These are phyloP conservation scores for Cataglyphis cursor DNA, from an alignment of 2,888 invertebrate species.

Conservation along the genomic window DNA sequence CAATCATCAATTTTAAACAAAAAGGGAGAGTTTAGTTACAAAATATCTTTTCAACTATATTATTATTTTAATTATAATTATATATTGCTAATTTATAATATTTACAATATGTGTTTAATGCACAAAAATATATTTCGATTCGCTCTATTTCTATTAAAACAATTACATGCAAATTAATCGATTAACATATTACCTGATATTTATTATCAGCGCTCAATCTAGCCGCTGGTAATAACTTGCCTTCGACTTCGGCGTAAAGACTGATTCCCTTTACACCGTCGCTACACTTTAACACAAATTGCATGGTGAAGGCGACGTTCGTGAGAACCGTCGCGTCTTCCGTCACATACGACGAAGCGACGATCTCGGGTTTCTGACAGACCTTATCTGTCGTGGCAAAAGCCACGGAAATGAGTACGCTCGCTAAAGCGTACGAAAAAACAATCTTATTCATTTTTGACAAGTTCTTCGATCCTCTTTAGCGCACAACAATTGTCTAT, in stretches of 20 bases:
- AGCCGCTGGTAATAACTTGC: slow-evolving; percentile 94
- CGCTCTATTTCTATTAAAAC: not conserved
- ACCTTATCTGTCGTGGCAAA: slow-evolving; percentile 78
- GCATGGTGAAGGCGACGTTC: slow-evolving; percentile 96
- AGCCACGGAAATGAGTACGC: slow-evolving; percentile 52
- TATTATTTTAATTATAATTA: not conserved
- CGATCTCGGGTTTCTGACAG: slow-evolving; percentile 90
- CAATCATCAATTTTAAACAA: not conserved
- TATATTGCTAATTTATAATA: no score
- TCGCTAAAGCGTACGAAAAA: slow-evolving; percentile 1
- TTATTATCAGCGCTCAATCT: slow-evolving; percentile 91
- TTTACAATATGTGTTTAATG: slow-evolving; percentile 4
- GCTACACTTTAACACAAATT: slow-evolving; percentile 95
- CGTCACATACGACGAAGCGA: slow-evolving; percentile 95
- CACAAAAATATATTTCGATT: not conserved
- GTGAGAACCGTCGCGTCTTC: slow-evolving; percentile 96
- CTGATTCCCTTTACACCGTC: slow-evolving; percentile 90
- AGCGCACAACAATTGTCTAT: not conserved
- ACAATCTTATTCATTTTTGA: slow-evolving; percentile 44
- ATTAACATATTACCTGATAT: slow-evolving; percentile 91
- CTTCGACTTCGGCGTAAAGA: slow-evolving; percentile 96
- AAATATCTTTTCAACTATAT: not conserved
- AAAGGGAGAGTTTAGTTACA: not conserved
- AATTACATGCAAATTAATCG: not conserved
- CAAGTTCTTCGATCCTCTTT: not conserved